Evolutionary conservation across 2,888 invertebrate species (phyloP), one percentile per base, ranked within the genome.

Genomic region (Dolichomitus sp.): DNA sequence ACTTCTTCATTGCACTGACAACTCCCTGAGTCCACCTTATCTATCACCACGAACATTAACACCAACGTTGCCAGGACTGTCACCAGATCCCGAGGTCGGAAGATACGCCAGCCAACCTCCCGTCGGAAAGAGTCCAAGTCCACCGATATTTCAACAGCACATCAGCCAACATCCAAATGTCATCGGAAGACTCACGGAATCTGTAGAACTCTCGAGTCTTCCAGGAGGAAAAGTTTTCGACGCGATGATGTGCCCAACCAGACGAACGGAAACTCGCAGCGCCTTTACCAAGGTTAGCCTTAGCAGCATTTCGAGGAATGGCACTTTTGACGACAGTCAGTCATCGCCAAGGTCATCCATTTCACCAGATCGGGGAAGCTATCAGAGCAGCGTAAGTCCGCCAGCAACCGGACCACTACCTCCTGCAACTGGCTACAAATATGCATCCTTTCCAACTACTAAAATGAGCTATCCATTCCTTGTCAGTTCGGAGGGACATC

Each of bases 281-380:
- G 98, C 98, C 7, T 98, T 98, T 90, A 98, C 98, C 0, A 98
- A 98, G 95, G 98, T 98, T 78, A 94, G 94, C 86, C 87, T 95
- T 63, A 84, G 90, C 11, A 86, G 90, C 4, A 30, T 23, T 1
- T 94, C 94, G 85, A 86, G 92, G 54, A 92, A 90, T 59, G 90
- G 90, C 0, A 77, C 61, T 33, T 93, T 89, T 80, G 91, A 89
- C 42, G 93, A 90, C 2, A 86, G 89, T 4, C 92, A 90, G 37
- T 86, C 95, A 59, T 96, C 96, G 0, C 96, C 96, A 0, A 95
- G 96, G 85, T 96, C 97, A 19, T 97, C 97, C 0, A 94, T 97
- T 23, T 97, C 97, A 84, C 97, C 97, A 0, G 97, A 97, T 88
- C 96, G 96, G 87, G 94, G 97, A 63, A 95, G 96, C 83, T 97